A percentile compares a stretch with the other conserved stretches of the same genome.
These are phyloP conservation scores for Temnothorax unifasciatus DNA, from an alignment of 2,888 invertebrate genomes.

Conservation along the genomic window DNA sequence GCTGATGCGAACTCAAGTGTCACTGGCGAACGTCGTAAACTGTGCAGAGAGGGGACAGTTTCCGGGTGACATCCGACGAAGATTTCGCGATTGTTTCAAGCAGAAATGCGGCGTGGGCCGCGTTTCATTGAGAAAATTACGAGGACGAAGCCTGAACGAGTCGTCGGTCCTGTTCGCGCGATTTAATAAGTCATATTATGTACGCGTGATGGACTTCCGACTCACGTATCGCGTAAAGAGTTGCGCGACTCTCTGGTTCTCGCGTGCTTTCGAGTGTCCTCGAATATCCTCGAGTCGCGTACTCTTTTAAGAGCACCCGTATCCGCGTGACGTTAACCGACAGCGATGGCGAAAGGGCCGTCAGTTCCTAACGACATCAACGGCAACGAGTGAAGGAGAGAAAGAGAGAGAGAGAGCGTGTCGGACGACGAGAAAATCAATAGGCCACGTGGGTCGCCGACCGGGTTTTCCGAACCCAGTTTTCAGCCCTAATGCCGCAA, in stretches of 20 bases:
- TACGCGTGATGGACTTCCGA: not conserved
- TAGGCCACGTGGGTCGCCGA: slow-evolving; percentile 83
- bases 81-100: not conserved
- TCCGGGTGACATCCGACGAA: not conserved
- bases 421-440: slow-evolving; percentile 81
- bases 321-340: slow-evolving; percentile 54
- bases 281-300: not conserved
- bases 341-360: slow-evolving; percentile 57
- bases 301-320: slow-evolving; percentile 31
- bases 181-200: slow-evolving; percentile 25
- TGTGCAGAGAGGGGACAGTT: not conserved
- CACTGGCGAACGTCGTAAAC: not conserved
- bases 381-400: slow-evolving; percentile 11
- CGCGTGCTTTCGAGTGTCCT: not conserved
- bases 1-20: not conserved
- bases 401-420: not conserved
- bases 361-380: slow-evolving; percentile 64
- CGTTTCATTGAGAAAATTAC: slow-evolving; percentile 3
- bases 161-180: not conserved
- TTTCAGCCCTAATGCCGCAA: slow-evolving; percentile 60
- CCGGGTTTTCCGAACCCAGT: slow-evolving; percentile 74
- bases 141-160: not conserved
- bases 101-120: not conserved
- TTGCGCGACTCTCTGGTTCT: not conserved
- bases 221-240: not conserved